These are phyloP conservation scores for Dryobates pubescens DNA, from an alignment of 2,797 vertebrate genomes.

Conservation along the genomic window DNA sequence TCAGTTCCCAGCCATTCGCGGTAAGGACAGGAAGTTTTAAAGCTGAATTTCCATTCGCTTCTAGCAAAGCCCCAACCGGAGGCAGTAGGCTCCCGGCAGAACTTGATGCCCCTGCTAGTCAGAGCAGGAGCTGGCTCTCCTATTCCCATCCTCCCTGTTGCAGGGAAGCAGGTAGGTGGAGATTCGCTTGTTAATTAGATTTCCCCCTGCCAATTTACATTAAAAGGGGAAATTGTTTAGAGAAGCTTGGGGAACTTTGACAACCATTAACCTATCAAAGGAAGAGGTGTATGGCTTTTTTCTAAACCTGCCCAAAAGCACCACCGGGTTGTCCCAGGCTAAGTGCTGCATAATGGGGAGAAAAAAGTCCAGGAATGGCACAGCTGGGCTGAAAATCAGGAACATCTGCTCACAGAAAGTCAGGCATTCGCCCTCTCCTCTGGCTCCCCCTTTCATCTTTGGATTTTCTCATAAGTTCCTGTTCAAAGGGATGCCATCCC, in stretches of 20 bases:
- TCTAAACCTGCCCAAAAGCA: slow-evolving; percentile 31
- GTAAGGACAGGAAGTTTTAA: not conserved
- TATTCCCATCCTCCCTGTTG: not conserved
- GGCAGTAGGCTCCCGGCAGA: not conserved
- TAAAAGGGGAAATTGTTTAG: slow-evolving; percentile 25
- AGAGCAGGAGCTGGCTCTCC: not conserved
- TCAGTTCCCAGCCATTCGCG: not conserved
- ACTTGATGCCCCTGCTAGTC: not conserved
- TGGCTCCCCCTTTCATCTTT: slow-evolving; percentile 30
- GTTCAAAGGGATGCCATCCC: slow-evolving; percentile 50
- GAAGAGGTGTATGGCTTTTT: not conserved
- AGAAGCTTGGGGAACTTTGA: slow-evolving; percentile 13
- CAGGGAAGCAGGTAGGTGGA: not conserved
- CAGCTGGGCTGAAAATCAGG: not conserved
- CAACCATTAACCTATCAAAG: slow-evolving; percentile 19
- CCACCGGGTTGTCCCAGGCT: slow-evolving; percentile 17
- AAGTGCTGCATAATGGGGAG: not conserved
- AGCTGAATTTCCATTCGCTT: not conserved
- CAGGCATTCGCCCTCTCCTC: not conserved
- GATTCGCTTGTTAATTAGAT: slow-evolving; percentile 37
- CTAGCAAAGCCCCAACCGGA: not conserved
- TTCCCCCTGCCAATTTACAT: slow-evolving; percentile 40
- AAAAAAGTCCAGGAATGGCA: slow-evolving; percentile 4
- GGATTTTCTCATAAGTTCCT: slow-evolving; percentile 39
- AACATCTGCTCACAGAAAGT: slow-evolving; percentile 19